Percentiles rank a stretch among this genome's conserved stretches.
These are phyloP conservation scores for Sciurus niger DNA, from an alignment of 2,113 vertebrate genomes.

Conservation along the genomic window DNA sequence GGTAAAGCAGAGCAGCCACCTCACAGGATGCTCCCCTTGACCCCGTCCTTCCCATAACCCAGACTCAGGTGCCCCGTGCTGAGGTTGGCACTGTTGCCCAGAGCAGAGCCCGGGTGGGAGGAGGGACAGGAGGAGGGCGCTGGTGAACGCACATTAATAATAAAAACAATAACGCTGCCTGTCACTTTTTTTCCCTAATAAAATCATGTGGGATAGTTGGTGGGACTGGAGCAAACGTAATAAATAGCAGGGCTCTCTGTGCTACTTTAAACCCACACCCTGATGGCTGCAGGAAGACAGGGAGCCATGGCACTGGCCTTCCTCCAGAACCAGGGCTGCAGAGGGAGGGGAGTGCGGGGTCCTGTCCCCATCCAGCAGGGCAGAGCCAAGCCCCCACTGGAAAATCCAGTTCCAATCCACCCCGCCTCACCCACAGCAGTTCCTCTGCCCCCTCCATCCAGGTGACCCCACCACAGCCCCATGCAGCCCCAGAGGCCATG, in stretches of 20 bases:
- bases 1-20: not conserved
- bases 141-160: conserved; percentile 86
- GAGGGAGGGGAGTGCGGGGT: too few relatives aligned
- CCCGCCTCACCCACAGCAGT: not conserved
- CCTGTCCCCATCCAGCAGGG: too few relatives aligned
- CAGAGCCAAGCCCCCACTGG: fast-evolving
- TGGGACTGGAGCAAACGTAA: conserved; percentile 77
- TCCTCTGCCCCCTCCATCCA: not conserved
- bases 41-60: conserved; percentile 57
- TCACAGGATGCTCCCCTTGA: not conserved
- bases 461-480: not conserved
- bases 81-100: conserved; percentile 75
- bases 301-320: conserved; percentile 61
- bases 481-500: not conserved
- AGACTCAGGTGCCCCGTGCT: conserved; percentile 57
- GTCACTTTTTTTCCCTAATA: conserved; percentile 87
- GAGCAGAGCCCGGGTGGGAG: not conserved
- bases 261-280: conserved; percentile 82
- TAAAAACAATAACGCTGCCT: conserved; percentile 86
- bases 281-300: conserved; percentile 78
- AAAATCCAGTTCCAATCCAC: not conserved
- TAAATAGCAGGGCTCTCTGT: conserved; percentile 83
- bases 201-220: conserved; percentile 82
- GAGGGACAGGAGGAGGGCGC: not conserved
- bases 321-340: not conserved